These are phyloP conservation scores for Syngnathus typhle DNA, from an alignment of 2,113 vertebrate species.

Conservation along the genomic window DNA sequence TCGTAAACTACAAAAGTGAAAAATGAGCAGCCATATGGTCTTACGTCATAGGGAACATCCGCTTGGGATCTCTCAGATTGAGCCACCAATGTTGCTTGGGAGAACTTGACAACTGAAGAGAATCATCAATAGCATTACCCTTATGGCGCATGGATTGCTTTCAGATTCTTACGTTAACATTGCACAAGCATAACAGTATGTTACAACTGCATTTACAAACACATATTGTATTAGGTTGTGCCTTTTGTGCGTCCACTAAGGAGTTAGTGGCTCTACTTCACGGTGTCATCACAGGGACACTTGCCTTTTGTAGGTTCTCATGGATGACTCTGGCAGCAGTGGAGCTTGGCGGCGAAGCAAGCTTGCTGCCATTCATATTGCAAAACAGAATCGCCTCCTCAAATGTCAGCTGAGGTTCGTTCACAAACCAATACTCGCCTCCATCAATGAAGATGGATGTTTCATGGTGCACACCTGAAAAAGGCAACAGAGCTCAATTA, in stretches of 20 bases:
- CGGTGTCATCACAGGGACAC: not conserved
- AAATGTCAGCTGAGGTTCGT: constrained; percentile 69
- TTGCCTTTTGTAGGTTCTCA: constrained; percentile 36
- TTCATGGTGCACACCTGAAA: constrained; percentile 76
- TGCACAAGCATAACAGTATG: not conserved
- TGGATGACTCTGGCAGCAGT: constrained; percentile 57
- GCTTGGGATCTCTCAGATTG: constrained; percentile 32
- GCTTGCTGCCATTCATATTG: constrained; percentile 72
- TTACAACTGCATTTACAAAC: too few relatives aligned
- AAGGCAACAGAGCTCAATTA: not conserved
- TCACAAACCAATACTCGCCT: constrained; percentile 89
- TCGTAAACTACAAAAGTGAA: not conserved
- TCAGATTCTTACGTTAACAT: not conserved
- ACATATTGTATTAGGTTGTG: not conserved
- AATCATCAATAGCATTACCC: not conserved
- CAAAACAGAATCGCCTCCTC: constrained; percentile 83
- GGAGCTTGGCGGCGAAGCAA: constrained; percentile 70
- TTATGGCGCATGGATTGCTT: not conserved
- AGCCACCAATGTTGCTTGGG: constrained; percentile 54
- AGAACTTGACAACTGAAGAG: constrained; percentile 28
- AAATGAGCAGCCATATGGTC: not conserved
- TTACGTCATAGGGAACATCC: constrained; percentile 53
- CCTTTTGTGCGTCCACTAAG: not conserved
- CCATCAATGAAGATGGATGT: constrained; percentile 77
- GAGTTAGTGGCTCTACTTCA: not conserved